Evolutionary conservation across 2,797 vertebrate genomes (phyloP).

Genomic region (Todus mexicanus): DNA sequence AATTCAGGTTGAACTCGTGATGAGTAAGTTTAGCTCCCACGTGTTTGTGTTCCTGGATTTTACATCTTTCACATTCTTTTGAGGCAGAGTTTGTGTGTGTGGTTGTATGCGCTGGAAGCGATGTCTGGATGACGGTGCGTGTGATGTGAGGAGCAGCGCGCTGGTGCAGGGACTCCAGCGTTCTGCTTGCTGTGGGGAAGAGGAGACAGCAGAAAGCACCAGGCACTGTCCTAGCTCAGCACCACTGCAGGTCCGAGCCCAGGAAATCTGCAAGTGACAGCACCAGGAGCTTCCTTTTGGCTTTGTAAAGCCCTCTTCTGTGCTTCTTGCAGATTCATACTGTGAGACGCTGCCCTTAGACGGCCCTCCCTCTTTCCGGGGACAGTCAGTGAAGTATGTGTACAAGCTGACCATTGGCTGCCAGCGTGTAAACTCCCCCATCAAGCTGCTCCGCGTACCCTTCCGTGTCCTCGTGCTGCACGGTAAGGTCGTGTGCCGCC

Average conservation of each 20-base stretch:
- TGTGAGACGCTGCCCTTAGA: conserved; percentile 89
- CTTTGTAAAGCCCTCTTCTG: neutral
- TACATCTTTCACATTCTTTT: conserved; percentile 22
- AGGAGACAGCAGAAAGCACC: neutral
- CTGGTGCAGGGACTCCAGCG: neutral
- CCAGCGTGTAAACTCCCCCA: conserved; percentile 96
- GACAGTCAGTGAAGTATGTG: conserved; percentile 95
- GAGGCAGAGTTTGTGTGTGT: neutral
- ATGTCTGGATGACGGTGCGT: neutral
- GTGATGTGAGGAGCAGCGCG: neutral
- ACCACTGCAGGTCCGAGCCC: neutral
- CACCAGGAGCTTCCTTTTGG: neutral
- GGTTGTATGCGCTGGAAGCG: conserved; percentile 29
- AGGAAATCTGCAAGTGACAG: neutral
- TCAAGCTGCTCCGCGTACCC: conserved; percentile 95
- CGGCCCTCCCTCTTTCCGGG: conserved; percentile 94
- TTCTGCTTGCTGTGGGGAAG: neutral
- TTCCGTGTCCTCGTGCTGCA: conserved; percentile 94
- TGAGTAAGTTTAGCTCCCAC: neutral
- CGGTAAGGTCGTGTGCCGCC: conserved; percentile 65
- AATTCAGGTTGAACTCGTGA: conserved; percentile 9
- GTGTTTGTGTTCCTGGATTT: conserved; percentile 21
- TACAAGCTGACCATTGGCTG: conserved; percentile 98
- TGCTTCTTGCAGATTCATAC: conserved; percentile 84
- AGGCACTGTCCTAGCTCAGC: neutral